These are phyloP conservation scores for Echinops telfairi DNA, from an alignment of 2,113 vertebrate species.

Conservation along the genomic window DNA sequence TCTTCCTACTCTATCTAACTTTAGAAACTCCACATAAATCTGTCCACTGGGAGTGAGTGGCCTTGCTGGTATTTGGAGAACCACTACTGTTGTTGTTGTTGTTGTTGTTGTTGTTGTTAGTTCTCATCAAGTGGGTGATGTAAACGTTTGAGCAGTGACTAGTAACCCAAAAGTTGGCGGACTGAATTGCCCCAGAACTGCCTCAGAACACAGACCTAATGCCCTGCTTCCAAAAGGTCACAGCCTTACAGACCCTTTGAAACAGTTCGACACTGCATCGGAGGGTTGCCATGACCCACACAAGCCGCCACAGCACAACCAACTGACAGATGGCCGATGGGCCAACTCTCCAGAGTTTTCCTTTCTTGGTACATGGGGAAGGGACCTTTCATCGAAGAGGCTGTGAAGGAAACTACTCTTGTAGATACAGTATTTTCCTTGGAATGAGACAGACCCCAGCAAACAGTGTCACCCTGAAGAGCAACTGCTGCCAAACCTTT, in stretches of 20 bases:
- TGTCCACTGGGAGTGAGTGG: background rate
- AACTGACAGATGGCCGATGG: background rate
- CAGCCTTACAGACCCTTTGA: background rate
- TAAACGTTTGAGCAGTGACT: background rate
- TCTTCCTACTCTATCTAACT: background rate
- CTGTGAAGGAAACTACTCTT: background rate
- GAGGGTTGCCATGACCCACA: background rate
- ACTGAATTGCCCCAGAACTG: background rate
- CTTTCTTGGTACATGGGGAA: background rate
- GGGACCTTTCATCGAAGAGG: background rate
- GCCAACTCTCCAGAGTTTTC: background rate
- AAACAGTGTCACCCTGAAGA: background rate
- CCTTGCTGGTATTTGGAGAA: background rate
- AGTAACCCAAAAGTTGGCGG: background rate
- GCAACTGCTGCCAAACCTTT: background rate
- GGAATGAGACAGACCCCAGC: background rate
- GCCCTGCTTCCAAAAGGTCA: background rate
- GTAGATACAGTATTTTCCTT: background rate
- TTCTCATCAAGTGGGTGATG: background rate
- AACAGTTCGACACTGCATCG: background rate
- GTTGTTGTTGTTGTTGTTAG: background rate
- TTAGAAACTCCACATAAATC: background rate
- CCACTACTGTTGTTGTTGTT: background rate
- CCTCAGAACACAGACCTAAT: background rate
- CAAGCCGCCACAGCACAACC: no score